These are phyloP conservation scores for Nematolebias whitei DNA, from an alignment of 2,113 vertebrate genomes.

Conservation along the genomic window DNA sequence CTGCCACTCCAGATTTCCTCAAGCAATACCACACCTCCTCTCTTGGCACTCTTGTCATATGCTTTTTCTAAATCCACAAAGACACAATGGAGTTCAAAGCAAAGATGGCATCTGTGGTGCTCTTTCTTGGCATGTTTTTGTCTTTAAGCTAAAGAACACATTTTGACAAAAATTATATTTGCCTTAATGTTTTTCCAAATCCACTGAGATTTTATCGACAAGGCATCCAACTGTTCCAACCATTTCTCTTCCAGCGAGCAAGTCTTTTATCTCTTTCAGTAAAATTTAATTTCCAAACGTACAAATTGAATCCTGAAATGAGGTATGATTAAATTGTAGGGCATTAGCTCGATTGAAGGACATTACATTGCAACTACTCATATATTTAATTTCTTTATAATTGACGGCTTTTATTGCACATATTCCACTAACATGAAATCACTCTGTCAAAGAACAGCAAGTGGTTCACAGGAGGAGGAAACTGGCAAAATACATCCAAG, in stretches of 20 bases:
- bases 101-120: no score
- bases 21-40: no score
- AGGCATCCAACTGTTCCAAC: no score
- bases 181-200: no score
- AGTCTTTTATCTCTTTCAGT: background rate
- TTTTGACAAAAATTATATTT: no score
- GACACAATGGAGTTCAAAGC: no score
- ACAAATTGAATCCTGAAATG: constrained; percentile 28
- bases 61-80: no score
- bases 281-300: constrained; percentile 31
- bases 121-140: no score
- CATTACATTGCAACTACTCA: constrained; percentile 39
- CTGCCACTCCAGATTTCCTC: no score
- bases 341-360: constrained; percentile 7
- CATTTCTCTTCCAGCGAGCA: constrained; percentile 10
- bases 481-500: constrained; percentile 48
- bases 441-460: constrained; percentile 69
- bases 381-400: constrained; percentile 39
- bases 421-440: constrained; percentile 72
- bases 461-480: constrained; percentile 54
- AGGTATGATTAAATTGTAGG: constrained; percentile 3
- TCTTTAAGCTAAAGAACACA: no score
- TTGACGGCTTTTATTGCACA: constrained; percentile 75
- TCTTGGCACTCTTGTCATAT: no score
- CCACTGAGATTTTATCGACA: no score